Percentiles rank a stretch among this genome's conserved stretches.
Evolutionary conservation across 2,113 vertebrate genomes (phyloP).

Genomic region (Naja naja): DNA sequence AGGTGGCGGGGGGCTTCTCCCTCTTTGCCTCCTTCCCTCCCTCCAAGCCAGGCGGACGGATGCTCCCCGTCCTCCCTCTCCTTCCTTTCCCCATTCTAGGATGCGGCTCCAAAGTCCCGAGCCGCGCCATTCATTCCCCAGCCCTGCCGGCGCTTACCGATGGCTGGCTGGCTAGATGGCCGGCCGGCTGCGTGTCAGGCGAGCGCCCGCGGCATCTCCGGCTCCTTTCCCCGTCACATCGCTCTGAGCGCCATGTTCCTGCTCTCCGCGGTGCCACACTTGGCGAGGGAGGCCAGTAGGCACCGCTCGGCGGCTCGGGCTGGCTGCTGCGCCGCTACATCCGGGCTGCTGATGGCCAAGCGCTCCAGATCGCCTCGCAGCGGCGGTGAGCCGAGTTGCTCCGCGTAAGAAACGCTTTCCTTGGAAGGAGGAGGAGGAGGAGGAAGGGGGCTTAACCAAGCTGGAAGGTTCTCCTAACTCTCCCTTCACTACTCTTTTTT

Average conservation of each 20-base stretch:
- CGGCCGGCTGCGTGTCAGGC: background rate
- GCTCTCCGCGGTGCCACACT: background rate
- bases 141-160: background rate
- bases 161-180: too few species aligned
- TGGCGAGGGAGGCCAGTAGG: background rate
- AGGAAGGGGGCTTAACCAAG: background rate
- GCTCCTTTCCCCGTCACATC: constrained; percentile 1
- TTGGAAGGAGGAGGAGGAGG: background rate
- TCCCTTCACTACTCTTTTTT: background rate
- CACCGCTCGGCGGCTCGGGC: background rate
- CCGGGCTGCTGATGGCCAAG: constrained; percentile 28
- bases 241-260: constrained; percentile 40
- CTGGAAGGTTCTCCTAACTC: background rate
- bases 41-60: background rate
- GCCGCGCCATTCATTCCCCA: background rate
- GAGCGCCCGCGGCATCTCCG: background rate
- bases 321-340: constrained; percentile 36
- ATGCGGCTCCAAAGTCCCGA: background rate
- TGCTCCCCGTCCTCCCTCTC: background rate
- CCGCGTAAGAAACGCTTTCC: background rate
- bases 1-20: background rate
- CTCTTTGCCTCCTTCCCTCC: background rate
- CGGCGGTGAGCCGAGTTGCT: background rate
- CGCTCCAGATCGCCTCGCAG: background rate
- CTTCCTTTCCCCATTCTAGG: background rate